These are phyloP conservation scores for Acrocephalus scirpaceus DNA, from an alignment of 2,797 vertebrate genomes.

Conservation along the genomic window DNA sequence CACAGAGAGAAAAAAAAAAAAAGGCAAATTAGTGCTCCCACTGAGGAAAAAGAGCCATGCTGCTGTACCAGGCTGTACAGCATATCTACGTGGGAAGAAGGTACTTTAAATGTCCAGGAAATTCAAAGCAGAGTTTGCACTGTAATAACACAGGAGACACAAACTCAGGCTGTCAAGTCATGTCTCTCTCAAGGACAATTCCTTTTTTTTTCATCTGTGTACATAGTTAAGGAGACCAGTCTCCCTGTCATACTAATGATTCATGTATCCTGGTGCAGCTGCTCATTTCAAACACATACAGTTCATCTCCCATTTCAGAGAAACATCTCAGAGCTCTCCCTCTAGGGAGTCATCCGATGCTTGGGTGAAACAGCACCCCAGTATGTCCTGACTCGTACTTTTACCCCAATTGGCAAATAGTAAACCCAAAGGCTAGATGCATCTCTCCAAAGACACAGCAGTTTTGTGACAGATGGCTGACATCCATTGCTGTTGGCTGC, in stretches of 20 bases:
- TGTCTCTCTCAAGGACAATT: neutral
- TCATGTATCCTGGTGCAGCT: neutral
- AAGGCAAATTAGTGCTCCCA: neutral
- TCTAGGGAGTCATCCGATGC: neutral
- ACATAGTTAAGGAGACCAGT: neutral
- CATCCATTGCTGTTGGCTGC: neutral
- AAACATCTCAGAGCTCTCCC: neutral
- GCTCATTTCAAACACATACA: neutral
- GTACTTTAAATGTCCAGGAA: neutral
- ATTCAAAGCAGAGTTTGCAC: neutral
- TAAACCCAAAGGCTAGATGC: neutral
- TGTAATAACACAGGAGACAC: neutral
- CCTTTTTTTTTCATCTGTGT: neutral
- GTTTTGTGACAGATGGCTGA: neutral
- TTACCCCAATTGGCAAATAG: neutral
- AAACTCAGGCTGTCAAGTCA: neutral
- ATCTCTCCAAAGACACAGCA: neutral
- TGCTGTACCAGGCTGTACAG: neutral
- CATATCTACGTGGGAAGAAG: neutral
- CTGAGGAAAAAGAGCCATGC: neutral
- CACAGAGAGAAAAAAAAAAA: neutral
- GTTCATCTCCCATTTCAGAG: neutral
- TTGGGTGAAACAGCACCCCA: neutral
- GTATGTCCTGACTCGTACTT: neutral
- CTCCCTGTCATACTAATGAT: accelerated